Conservation (phyloP, 2,113 vertebrate species). For the Atractosteus spatula region DNA sequence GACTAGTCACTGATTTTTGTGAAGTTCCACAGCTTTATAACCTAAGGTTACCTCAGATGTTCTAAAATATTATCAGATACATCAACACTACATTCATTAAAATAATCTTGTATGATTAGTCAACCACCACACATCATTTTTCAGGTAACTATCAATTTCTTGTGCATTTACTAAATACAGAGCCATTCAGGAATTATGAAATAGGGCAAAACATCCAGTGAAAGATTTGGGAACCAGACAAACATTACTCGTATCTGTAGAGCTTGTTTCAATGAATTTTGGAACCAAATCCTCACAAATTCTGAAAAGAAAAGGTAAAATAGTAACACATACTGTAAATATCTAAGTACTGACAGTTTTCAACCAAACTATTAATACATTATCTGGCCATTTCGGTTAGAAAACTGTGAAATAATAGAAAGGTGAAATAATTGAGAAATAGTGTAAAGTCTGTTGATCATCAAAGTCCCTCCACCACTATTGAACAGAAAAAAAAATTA, state of each 20-base stretch:
- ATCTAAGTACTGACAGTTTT: no score
- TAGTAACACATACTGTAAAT: constrained; percentile 35
- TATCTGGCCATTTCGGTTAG: no score
- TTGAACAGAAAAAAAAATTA: no score
- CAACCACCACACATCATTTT: constrained; percentile 58
- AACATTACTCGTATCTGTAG: constrained; percentile 62
- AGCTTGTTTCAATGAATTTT: constrained; percentile 53
- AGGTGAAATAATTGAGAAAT: no score
- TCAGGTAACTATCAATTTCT: constrained; percentile 32
- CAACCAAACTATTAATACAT: no score
- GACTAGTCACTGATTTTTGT: constrained; percentile 38
- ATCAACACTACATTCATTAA: not conserved
- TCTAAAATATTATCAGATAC: not conserved
- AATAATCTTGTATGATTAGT: constrained; percentile 28
- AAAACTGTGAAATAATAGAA: no score
- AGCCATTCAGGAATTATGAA: constrained; percentile 26
- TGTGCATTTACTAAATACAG: constrained; percentile 4
- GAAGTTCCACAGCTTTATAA: not conserved
- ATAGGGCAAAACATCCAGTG: constrained; percentile 9
- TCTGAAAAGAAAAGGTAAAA: constrained; percentile 66
- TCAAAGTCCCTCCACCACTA: no score
- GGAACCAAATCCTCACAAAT: constrained; percentile 60
- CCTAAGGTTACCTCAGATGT: constrained; percentile 14
- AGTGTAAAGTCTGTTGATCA: no score
- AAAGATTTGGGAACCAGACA: constrained; percentile 43